A percentile compares a stretch with the other conserved stretches of the same genome.
Evolutionary conservation across 2,797 vertebrate species (phyloP).

Genomic region (Ibycter americanus): DNA sequence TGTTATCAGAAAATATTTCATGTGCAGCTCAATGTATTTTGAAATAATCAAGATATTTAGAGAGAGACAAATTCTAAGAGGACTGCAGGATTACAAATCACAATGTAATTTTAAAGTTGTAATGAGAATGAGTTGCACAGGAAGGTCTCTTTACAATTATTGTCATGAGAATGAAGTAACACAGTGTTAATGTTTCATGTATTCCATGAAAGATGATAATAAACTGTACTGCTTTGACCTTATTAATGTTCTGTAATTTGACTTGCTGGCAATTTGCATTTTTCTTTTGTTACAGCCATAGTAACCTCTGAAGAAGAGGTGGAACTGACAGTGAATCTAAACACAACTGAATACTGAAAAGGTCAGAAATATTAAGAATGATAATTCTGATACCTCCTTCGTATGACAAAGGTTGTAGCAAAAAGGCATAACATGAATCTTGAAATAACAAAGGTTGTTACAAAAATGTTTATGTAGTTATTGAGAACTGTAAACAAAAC

Average conservation of each 20-base stretch:
- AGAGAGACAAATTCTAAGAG: constrained; percentile 27
- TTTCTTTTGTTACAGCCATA: constrained; percentile 20
- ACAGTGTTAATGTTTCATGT: constrained; percentile 18
- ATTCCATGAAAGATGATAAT: constrained; percentile 42
- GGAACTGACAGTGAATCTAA: constrained; percentile 11
- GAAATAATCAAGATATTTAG: constrained; percentile 37
- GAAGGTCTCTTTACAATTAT: constrained; percentile 38
- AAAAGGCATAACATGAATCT: neutral
- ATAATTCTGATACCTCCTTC: constrained; percentile 5
- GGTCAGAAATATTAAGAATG: constrained; percentile 27
- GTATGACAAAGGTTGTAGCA: neutral
- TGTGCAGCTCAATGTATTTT: neutral
- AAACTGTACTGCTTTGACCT: constrained; percentile 53
- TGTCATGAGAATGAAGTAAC: constrained; percentile 38
- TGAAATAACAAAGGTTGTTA: neutral
- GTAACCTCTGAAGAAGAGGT: constrained; percentile 13
- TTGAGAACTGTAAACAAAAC: neutral
- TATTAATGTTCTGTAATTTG: constrained; percentile 55
- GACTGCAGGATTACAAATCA: constrained; percentile 35
- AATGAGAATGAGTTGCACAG: constrained; percentile 24
- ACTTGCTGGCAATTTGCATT: constrained; percentile 26
- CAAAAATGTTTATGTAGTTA: neutral
- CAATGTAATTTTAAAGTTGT: constrained; percentile 31
- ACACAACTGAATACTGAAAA: constrained; percentile 12
- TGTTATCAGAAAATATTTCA: neutral